Conservation (phyloP, 2,888 invertebrate genomes). For the Steromphala cineraria region DNA sequence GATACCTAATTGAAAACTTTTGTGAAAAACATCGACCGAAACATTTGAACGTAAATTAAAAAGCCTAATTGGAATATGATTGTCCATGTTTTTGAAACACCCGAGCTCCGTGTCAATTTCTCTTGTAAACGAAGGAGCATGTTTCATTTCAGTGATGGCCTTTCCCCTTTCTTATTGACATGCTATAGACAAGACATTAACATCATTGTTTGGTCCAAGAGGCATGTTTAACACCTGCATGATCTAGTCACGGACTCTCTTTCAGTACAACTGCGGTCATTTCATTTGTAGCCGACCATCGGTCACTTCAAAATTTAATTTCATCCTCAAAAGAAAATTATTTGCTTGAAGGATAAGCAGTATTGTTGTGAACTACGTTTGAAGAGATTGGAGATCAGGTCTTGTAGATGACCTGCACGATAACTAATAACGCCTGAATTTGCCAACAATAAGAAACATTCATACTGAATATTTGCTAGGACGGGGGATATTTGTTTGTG, state of each 20-base stretch:
- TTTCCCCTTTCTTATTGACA: background rate
- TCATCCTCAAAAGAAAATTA: slow-evolving; percentile 4
- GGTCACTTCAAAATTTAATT: slow-evolving; percentile 17
- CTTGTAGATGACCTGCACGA: background rate
- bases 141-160: background rate
- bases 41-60: too few relatives aligned
- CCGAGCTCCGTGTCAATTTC: too few relatives aligned
- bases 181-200: background rate
- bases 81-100: too few relatives aligned
- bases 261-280: background rate
- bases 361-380: background rate
- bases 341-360: background rate
- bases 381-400: background rate
- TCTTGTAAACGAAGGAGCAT: too few relatives aligned
- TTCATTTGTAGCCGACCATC: background rate
- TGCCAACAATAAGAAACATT: background rate
- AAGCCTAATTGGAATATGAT: too few relatives aligned
- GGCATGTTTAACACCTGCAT: background rate
- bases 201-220: background rate
- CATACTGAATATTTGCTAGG: background rate
- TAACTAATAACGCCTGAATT: background rate
- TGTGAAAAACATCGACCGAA: too few relatives aligned
- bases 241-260: background rate
- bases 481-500: slow-evolving; percentile 2
- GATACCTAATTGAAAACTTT: too few relatives aligned